Evolutionary conservation across 2,113 vertebrate species (phyloP).

Genomic region (Coptodon rendalli): DNA sequence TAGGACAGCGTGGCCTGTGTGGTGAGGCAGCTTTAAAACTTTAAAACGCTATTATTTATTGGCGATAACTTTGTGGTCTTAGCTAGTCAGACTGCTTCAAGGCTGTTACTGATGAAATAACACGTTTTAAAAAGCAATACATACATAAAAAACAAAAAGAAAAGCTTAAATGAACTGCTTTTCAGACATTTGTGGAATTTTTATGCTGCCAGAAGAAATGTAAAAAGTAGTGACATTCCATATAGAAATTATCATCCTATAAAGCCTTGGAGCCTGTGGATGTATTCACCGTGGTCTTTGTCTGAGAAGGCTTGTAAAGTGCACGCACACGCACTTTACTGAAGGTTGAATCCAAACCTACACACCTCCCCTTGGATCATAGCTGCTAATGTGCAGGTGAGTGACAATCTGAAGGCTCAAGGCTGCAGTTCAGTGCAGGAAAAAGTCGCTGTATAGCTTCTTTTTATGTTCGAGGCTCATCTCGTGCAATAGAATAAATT

Average conservation of each 20-base stretch:
- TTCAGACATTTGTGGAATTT: not conserved
- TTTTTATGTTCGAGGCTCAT: not conserved
- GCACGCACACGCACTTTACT: not conserved
- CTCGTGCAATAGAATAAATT: not conserved
- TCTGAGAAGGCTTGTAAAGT: not conserved
- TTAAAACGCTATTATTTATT: not conserved
- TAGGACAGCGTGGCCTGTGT: not conserved
- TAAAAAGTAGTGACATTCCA: not conserved
- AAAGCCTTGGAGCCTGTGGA: not conserved
- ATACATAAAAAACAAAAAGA: not conserved
- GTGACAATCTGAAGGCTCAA: constrained; percentile 18
- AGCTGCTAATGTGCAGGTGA: not conserved
- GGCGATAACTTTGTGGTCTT: fast-evolving
- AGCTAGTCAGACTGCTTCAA: not conserved
- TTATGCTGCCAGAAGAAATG: not conserved
- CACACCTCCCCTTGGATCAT: not conserved
- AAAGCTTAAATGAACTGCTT: not conserved
- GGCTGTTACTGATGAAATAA: not conserved
- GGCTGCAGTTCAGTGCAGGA: not conserved
- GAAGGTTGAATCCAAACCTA: not conserved
- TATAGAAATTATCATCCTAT: not conserved
- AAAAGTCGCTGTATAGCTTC: not conserved
- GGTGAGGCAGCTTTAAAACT: not conserved
- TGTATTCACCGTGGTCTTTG: not conserved
- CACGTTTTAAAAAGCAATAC: not conserved